These are phyloP conservation scores for Hepsetus odoe DNA, from an alignment of 2,113 vertebrate genomes.

Conservation along the genomic window DNA sequence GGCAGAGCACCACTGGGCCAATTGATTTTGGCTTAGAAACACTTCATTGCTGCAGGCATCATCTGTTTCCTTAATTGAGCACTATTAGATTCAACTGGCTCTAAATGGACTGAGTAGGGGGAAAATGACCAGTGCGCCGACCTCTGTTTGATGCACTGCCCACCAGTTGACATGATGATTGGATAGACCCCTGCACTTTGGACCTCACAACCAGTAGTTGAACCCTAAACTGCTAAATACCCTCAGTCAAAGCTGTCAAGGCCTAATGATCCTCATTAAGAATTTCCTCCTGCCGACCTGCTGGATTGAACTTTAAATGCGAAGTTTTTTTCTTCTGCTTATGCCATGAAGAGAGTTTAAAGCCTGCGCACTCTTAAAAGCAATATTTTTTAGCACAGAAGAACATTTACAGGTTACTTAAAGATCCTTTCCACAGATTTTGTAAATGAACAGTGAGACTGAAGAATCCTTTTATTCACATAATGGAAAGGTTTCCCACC, in stretches of 20 bases:
- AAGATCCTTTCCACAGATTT: background rate
- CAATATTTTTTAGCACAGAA: background rate
- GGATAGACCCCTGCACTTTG: conserved; percentile 59
- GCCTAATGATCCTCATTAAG: conserved; percentile 73
- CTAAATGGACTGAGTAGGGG: conserved; percentile 43
- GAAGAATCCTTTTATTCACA: background rate
- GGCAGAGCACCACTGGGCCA: background rate
- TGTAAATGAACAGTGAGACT: background rate
- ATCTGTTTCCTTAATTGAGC: conserved; percentile 52
- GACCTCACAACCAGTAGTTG: conserved; percentile 62
- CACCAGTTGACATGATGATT: conserved; percentile 68
- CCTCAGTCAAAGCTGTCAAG: conserved; percentile 74
- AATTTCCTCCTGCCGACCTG: conserved; percentile 63
- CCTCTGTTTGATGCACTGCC: conserved; percentile 60
- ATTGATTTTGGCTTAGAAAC: conserved; percentile 48
- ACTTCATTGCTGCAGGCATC: conserved; percentile 28
- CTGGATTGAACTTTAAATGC: conserved; percentile 49
- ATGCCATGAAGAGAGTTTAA: background rate
- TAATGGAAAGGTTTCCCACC: background rate
- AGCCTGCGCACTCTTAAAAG: background rate
- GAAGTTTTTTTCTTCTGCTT: background rate
- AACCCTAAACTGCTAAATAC: conserved; percentile 63
- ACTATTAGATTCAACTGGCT: conserved; percentile 45
- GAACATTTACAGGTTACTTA: background rate
- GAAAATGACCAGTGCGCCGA: conserved; percentile 42